Conservation (phyloP, 2,113 vertebrate species). For the Phodopus roborovskii region DNA sequence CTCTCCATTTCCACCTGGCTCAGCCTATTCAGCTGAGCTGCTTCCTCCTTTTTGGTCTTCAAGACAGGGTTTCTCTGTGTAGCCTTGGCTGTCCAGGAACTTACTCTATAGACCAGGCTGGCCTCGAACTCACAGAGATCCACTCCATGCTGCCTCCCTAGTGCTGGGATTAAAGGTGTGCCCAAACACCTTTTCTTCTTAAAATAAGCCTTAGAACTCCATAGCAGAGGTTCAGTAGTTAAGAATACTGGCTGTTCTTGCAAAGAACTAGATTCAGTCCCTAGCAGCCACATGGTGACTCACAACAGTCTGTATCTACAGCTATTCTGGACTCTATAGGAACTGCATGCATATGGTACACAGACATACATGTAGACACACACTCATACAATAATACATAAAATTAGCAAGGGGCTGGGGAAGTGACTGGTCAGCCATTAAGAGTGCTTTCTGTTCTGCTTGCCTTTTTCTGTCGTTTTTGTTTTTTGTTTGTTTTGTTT, state of each 20-base stretch:
- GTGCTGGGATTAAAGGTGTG: too few species aligned
- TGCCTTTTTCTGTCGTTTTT: neutral
- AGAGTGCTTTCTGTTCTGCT: neutral
- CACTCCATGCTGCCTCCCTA: too few species aligned
- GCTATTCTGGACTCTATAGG: neutral
- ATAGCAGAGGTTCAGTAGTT: neutral
- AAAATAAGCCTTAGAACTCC: neutral
- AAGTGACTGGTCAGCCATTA: too few species aligned
- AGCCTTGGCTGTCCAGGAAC: too few species aligned
- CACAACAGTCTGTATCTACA: neutral
- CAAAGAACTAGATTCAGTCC: neutral
- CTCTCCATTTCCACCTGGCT: neutral
- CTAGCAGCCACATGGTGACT: neutral
- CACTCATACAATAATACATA: neutral
- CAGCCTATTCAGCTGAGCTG: neutral
- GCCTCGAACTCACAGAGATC: too few species aligned
- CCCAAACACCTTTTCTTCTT: slow-evolving; percentile 1
- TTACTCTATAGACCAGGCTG: too few species aligned
- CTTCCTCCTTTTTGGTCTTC: too few species aligned
- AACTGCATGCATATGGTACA: neutral
- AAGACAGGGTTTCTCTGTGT: too few species aligned
- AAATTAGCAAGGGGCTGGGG: neutral
- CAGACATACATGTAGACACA: neutral
- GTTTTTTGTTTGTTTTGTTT: neutral
- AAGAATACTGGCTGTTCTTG: neutral